Evolutionary conservation across 64 coral and sea anemone genomes (phyloP).

Genomic region (Pocillopora damicornis): DNA sequence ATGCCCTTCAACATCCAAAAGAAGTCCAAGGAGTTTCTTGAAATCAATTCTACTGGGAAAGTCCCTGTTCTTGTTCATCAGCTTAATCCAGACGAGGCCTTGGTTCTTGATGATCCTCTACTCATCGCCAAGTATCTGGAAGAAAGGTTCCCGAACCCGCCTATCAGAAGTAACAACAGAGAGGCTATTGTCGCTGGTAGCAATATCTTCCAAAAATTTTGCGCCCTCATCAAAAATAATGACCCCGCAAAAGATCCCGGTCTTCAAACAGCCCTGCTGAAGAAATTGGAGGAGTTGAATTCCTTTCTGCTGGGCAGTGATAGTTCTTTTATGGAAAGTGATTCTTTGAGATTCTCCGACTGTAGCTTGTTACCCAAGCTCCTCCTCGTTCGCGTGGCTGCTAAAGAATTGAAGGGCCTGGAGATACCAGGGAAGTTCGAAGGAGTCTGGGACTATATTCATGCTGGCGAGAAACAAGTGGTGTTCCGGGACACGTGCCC

Average conservation of each 20-base stretch:
- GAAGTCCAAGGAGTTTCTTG: conserved; percentile 30
- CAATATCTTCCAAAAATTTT: conserved; percentile 44
- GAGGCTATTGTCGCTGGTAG: conserved; percentile 47
- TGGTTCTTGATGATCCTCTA: conserved; percentile 24
- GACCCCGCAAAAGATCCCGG: conserved; percentile 36
- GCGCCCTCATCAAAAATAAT: conserved; percentile 57
- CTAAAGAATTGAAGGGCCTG: conserved; percentile 22
- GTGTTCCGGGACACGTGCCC: conserved; percentile 13
- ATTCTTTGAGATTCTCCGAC: conserved; percentile 22
- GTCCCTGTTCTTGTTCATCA: conserved; percentile 41
- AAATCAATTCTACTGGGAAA: conserved; percentile 26
- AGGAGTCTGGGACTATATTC: conserved; percentile 27
- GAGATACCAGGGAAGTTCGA: conserved; percentile 13
- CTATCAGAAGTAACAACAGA: conserved; percentile 24
- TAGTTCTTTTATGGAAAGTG: conserved; percentile 9
- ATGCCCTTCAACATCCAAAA: conserved; percentile 40
- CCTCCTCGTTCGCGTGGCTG: conserved; percentile 24
- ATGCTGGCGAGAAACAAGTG: conserved; percentile 14
- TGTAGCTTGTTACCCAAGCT: conserved; percentile 31
- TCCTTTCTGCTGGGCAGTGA: neutral
- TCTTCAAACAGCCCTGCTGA: conserved; percentile 39
- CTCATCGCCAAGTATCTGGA: conserved; percentile 26
- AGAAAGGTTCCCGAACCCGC: neutral
- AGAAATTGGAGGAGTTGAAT: conserved; percentile 33
- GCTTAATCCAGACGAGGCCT: conserved; percentile 5